These are phyloP conservation scores for Actinia tenebrosa DNA, from an alignment of 64 coral and sea anemone species.

Conservation along the genomic window DNA sequence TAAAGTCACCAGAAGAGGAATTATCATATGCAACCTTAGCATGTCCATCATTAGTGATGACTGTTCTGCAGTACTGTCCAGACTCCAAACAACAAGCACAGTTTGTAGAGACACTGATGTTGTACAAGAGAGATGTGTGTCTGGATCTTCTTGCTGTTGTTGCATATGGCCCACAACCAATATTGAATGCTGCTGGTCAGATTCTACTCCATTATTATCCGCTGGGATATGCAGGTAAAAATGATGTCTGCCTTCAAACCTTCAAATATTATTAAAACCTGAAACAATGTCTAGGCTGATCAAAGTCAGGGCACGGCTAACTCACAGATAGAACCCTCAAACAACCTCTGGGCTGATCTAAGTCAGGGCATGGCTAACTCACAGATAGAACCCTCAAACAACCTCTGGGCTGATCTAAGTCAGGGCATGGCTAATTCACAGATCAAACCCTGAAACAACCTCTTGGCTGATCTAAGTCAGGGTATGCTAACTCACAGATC, in stretches of 20 bases:
- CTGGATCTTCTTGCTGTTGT: constrained; percentile 85
- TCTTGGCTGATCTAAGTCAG: background rate
- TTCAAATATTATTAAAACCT: too few species aligned
- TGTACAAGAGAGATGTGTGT: constrained; percentile 87
- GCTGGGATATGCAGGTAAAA: constrained; percentile 68
- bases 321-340: too few species aligned
- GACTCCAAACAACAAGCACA: constrained; percentile 95
- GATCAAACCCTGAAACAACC: background rate
- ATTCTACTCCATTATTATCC: constrained; percentile 88
- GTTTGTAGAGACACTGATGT: constrained; percentile 90
- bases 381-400: too few species aligned
- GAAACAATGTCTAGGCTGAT: background rate
- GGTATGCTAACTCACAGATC: too few species aligned
- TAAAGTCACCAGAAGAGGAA: constrained; percentile 40
- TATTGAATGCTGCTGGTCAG: constrained; percentile 86
- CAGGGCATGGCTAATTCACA: too few species aligned
- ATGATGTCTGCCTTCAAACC: too few species aligned
- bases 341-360: too few species aligned
- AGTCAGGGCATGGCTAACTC: too few species aligned
- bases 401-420: too few species aligned
- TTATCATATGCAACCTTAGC: constrained; percentile 72
- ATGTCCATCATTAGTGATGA: constrained; percentile 88
- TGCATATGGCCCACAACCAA: constrained; percentile 84
- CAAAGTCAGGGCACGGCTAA: too few species aligned
- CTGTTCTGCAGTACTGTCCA: constrained; percentile 80